Evolutionary conservation across 1,140 invertebrate species (phyloP), one percentile per base, ranked within the genome.

Genomic region (Drosophila teissieri): DNA sequence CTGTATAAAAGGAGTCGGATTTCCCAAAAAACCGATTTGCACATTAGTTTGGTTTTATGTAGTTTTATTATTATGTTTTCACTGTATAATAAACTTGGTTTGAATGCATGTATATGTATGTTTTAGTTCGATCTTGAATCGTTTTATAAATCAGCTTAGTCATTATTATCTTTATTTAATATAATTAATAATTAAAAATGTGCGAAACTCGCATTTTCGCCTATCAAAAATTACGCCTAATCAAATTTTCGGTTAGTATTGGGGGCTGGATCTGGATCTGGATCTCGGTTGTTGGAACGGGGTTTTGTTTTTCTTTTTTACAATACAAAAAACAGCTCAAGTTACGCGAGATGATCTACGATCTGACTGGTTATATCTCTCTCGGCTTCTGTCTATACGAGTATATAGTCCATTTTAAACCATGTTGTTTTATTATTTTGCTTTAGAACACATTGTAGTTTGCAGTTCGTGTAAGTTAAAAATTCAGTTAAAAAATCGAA

Each of bases 401-500:
- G 19, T 19, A 40, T 79, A 68, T 62, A 88, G 82, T 82, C 83
- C 68, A 51, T 78, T 88, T 88, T 56, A 88, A 86, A 78, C 83
- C 83, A 72, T 75, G 62, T 69, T 78, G 73, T 63, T 73, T 46
- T 42, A 57, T 57, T 49, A 10, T 56, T 22, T 61, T 44, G 14
- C 15, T 36, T 72, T 45, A 86, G 82, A 86, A 86, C 82, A 86
- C 82, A 86, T 86, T 61, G 78, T 82, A 88, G 83, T 82, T 88
- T 78, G 74, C 78, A 86, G 79, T 86, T 64, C 63, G 55, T 63
- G 36, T 56, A 60, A 63, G 61, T 24, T 24, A 24, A 24, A 24
- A 24, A 24, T 24, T 24, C 24, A 0, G 40, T 44, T 36, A 42
- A 49, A 10, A 73, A 67, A 67, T 63, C 42, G 58, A 69, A 74